These are phyloP conservation scores for Ormyrus nitidulus DNA, from an alignment of 2,888 invertebrate species.

Conservation along the genomic window DNA sequence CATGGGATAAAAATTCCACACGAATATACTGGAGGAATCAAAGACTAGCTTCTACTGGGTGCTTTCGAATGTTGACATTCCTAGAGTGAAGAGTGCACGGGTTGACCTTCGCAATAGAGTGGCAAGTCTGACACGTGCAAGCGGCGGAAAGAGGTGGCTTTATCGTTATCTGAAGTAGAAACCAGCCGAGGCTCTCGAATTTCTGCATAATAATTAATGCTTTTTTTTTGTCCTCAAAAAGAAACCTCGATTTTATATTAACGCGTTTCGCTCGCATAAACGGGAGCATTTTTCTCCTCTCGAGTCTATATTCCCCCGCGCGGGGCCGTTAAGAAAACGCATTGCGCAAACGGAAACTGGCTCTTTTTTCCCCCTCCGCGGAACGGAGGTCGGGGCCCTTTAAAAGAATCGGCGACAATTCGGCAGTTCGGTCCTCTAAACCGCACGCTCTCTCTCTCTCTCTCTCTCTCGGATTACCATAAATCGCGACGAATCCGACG, in stretches of 20 bases:
- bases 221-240: constrained; percentile 1
- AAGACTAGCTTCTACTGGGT: constrained; percentile 10
- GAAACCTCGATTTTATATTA: neutral
- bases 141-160: constrained; percentile 22
- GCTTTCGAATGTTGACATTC: constrained; percentile 36
- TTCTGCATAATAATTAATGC: constrained; percentile 37
- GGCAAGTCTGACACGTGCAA: constrained; percentile 11
- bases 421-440: neutral
- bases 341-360: too few species aligned
- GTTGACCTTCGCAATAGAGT: constrained; percentile 37
- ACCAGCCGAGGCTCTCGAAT: constrained; percentile 17
- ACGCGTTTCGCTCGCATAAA: neutral
- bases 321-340: too few species aligned
- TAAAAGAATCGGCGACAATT: neutral
- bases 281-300: too few species aligned
- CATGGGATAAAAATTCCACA: too few species aligned
- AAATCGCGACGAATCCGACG: constrained; percentile 35
- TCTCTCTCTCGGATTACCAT: constrained; percentile 21
- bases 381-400: neutral
- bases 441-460: neutral
- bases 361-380: neutral
- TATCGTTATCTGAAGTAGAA: constrained; percentile 41
- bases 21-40: neutral
- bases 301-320: too few species aligned
- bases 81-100: constrained; percentile 32